Conservation (phyloP, 2,113 vertebrate species). For the Ifrita kowaldi region DNA sequence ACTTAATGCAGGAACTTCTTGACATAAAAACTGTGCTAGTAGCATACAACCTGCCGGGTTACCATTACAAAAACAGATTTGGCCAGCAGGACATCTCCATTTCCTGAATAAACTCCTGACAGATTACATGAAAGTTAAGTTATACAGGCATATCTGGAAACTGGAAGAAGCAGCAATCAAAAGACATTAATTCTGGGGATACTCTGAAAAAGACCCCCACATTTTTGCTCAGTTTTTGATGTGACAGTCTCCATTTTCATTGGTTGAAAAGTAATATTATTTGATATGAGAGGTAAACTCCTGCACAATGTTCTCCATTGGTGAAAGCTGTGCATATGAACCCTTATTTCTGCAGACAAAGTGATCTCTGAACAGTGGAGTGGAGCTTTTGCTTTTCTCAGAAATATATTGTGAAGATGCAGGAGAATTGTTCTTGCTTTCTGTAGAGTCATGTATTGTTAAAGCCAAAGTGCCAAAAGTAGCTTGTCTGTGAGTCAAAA, state of each 20-base stretch:
- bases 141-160: background rate
- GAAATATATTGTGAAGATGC: background rate
- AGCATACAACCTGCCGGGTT: conserved; percentile 59
- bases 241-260: background rate
- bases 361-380: background rate
- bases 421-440: background rate
- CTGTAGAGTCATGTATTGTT: background rate
- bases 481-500: background rate
- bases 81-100: conserved; percentile 67
- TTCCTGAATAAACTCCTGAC: conserved; percentile 61
- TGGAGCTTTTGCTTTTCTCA: background rate
- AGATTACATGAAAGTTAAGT: conserved; percentile 19
- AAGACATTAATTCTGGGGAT: background rate
- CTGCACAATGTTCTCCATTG: background rate
- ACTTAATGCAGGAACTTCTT: conserved; percentile 65
- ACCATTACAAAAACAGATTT: conserved; percentile 70
- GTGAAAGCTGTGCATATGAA: background rate
- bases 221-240: background rate
- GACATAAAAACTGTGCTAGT: conserved; percentile 60
- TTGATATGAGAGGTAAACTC: background rate
- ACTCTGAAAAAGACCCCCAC: background rate
- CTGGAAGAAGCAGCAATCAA: background rate
- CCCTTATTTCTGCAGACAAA: background rate
- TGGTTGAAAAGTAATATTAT: background rate
- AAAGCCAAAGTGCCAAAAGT: background rate